These are phyloP conservation scores for Melipona quadrifasciata DNA, from an alignment of 1,140 invertebrate genomes.

Conservation along the genomic window DNA sequence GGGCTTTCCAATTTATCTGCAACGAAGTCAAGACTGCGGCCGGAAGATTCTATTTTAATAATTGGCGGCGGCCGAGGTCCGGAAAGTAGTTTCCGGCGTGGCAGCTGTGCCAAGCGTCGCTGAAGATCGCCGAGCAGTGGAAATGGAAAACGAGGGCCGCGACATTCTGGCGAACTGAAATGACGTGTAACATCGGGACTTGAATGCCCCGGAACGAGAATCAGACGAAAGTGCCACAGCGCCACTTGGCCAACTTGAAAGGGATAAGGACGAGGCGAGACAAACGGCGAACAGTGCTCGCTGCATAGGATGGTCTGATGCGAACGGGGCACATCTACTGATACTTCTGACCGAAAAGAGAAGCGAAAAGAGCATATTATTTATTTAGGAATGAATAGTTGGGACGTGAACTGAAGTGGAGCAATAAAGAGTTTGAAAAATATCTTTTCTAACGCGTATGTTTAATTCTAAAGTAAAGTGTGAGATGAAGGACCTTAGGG, in stretches of 20 bases:
- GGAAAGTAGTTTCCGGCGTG: slow-evolving; percentile 20
- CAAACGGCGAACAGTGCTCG: not conserved
- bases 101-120: not conserved
- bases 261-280: slow-evolving; percentile 28
- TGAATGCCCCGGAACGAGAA: not conserved
- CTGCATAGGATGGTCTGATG: not conserved
- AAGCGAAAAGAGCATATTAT: not conserved
- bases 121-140: not conserved
- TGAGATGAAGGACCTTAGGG: too few relatives aligned
- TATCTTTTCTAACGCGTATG: not conserved
- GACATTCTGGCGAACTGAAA: slow-evolving; percentile 25
- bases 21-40: not conserved
- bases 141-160: slow-evolving; percentile 25
- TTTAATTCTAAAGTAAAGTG: not conserved
- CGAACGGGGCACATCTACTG: too few relatives aligned
- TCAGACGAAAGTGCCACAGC: slow-evolving; percentile 11
- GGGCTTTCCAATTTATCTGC: not conserved
- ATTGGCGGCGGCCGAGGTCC: not conserved
- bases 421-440: too few relatives aligned
- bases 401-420: too few relatives aligned
- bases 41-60: slow-evolving; percentile 37
- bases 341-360: not conserved
- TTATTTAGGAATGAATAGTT: not conserved
- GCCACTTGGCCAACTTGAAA: slow-evolving; percentile 6
- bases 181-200: slow-evolving; percentile 36